Conservation (phyloP, 2,797 vertebrate species). For the Macrochelys suwanniensis region DNA sequence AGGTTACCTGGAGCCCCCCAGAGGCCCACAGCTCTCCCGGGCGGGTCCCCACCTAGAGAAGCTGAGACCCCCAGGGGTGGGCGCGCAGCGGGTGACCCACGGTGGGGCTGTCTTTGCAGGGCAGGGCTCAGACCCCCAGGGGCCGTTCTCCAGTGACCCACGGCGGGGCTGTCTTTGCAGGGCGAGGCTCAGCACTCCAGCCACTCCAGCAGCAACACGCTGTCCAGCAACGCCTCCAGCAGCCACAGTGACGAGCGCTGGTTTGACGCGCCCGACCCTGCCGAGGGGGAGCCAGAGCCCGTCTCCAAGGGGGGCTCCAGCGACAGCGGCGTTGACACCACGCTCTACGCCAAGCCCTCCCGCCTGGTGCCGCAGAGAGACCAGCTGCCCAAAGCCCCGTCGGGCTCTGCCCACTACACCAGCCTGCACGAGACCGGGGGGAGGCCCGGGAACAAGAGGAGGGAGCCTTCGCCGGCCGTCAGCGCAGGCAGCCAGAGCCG, state of each 20-base stretch:
- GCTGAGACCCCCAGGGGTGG: too few relatives aligned
- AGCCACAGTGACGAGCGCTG: conserved; percentile 94
- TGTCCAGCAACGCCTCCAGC: conserved; percentile 95
- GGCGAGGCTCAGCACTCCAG: conserved; percentile 92
- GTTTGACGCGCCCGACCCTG: conserved; percentile 87
- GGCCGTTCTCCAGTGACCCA: background rate
- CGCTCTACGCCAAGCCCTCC: conserved; percentile 80
- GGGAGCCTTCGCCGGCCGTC: conserved; percentile 76
- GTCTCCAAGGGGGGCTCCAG: conserved; percentile 90
- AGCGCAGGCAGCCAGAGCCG: conserved; percentile 81
- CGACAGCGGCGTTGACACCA: conserved; percentile 92
- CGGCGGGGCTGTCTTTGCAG: conserved; percentile 68
- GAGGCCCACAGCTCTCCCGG: too few relatives aligned
- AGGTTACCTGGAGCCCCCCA: too few relatives aligned
- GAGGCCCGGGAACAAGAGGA: conserved; percentile 59
- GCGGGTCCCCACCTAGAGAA: too few relatives aligned
- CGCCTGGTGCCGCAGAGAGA: conserved; percentile 67
- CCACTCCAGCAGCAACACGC: conserved; percentile 95
- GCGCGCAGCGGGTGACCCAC: too few relatives aligned
- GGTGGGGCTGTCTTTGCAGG: too few relatives aligned
- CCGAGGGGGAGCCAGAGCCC: conserved; percentile 85
- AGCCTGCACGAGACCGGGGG: conserved; percentile 81
- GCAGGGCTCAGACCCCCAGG: too few relatives aligned
- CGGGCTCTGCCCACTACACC: conserved; percentile 79
- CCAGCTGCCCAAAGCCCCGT: conserved; percentile 81